phyloP scores from a whole-genome alignment of 2,797 vertebrate genomes.

The Diglossa cyanea region DNA sequence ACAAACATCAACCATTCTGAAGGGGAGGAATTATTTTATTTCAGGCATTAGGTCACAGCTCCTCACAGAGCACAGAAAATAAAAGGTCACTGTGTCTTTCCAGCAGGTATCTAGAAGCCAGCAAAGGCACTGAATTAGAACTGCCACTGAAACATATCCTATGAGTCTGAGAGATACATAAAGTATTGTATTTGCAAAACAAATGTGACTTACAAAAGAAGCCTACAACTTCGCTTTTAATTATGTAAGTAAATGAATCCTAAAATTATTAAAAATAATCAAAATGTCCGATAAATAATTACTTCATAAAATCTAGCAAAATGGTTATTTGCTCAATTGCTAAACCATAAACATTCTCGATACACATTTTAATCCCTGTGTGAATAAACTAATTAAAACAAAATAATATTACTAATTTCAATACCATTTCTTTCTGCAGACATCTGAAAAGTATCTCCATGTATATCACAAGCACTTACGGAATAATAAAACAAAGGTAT shows the following conservation, averaged over 20 bases:
- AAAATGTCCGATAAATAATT: not conserved
- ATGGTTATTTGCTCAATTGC: not conserved
- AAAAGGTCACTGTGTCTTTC: not conserved
- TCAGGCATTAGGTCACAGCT: not conserved
- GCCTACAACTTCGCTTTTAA: not conserved
- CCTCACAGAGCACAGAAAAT: not conserved
- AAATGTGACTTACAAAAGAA: not conserved
- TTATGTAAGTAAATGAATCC: not conserved
- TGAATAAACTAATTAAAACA: not conserved
- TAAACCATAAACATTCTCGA: not conserved
- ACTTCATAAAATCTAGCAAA: not conserved
- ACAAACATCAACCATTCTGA: not conserved
- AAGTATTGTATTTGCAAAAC: not conserved
- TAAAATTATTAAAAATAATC: not conserved
- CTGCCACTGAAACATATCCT: not conserved
- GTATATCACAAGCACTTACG: not conserved
- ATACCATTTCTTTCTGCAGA: not conserved
- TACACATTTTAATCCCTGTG: not conserved
- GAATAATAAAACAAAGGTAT: not conserved
- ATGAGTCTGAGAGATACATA: not conserved
- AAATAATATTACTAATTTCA: not conserved
- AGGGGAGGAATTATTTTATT: not conserved
- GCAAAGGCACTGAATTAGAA: not conserved
- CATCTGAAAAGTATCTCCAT: not conserved
- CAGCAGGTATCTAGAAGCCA: not conserved